These are phyloP conservation scores for Papilio polytes DNA, from an alignment of 1,140 invertebrate genomes.

Conservation along the genomic window DNA sequence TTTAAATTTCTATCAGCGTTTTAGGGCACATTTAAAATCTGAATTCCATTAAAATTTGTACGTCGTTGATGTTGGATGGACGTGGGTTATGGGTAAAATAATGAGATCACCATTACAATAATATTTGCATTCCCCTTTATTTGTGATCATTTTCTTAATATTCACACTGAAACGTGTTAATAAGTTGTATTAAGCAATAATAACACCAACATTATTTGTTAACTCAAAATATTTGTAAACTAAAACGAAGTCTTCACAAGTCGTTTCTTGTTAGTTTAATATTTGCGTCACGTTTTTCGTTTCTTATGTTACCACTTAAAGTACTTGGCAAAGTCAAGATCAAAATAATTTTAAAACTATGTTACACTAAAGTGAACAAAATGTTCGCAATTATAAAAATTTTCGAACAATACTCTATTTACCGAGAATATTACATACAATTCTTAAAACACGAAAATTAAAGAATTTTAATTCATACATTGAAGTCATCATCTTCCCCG, in stretches of 20 bases:
- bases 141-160: neutral
- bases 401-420: too few relatives aligned
- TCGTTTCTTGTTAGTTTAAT: neutral
- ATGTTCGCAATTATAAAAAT: neutral
- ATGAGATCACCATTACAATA: neutral
- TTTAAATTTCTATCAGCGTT: too few relatives aligned
- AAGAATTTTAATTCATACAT: too few relatives aligned
- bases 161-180: neutral
- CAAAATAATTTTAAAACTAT: neutral
- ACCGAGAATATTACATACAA: too few relatives aligned
- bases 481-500: too few relatives aligned
- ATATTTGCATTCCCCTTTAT: neutral
- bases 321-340: neutral
- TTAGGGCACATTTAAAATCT: too few relatives aligned
- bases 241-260: neutral
- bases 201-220: conserved; percentile 16
- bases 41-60: too few relatives aligned
- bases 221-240: neutral
- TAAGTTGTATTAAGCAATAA: neutral
- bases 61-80: too few relatives aligned
- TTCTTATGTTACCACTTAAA: neutral
- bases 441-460: too few relatives aligned
- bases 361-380: neutral
- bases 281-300: neutral
- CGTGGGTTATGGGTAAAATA: neutral